A percentile compares a stretch with the other conserved stretches of the same genome.
phyloP scores from a whole-genome alignment of 2,888 invertebrate genomes.

The Drosophila prostipennis region DNA sequence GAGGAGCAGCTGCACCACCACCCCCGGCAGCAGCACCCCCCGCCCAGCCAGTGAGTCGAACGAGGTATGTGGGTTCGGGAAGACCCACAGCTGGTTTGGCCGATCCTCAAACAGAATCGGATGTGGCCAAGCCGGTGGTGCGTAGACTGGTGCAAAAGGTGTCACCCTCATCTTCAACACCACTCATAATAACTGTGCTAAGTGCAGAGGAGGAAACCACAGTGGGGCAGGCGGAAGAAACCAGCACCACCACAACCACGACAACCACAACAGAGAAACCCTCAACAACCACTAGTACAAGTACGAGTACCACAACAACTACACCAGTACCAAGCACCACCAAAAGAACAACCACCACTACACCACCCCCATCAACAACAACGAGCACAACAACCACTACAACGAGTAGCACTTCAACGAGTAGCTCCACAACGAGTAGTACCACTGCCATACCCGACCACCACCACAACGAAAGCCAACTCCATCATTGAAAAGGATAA shows the following conservation, averaged over 20 bases:
- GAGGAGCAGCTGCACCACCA: conserved; percentile 22
- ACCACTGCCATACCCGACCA: conserved; percentile 28
- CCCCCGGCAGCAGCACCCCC: conserved; percentile 25
- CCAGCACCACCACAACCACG: conserved; percentile 13
- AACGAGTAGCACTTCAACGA: conserved; percentile 25
- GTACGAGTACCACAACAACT: conserved; percentile 18
- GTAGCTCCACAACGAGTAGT: conserved; percentile 29
- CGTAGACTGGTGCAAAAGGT: conserved; percentile 44
- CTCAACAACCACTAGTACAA: conserved; percentile 29
- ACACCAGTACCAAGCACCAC: conserved; percentile 25
- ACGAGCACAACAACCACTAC: conserved; percentile 27
- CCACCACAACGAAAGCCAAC: conserved; percentile 43
- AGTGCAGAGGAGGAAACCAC: conserved; percentile 78
- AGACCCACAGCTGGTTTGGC: conserved; percentile 56
- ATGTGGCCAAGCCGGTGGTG: conserved; percentile 47
- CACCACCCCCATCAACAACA: conserved; percentile 5
- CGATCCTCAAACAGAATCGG: conserved; percentile 36
- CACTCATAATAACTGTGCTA: conserved; percentile 80
- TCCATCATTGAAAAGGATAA: conserved; percentile 75
- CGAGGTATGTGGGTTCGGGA: conserved; percentile 68
- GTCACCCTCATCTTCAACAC: conserved; percentile 67
- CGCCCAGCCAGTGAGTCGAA: conserved; percentile 48
- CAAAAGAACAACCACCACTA: conserved; percentile 22
- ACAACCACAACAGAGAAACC: conserved; percentile 30
- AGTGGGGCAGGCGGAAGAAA: conserved; percentile 29